phyloP scores from a whole-genome alignment of 2,797 vertebrate genomes.

The Holocentrus rufus region DNA sequence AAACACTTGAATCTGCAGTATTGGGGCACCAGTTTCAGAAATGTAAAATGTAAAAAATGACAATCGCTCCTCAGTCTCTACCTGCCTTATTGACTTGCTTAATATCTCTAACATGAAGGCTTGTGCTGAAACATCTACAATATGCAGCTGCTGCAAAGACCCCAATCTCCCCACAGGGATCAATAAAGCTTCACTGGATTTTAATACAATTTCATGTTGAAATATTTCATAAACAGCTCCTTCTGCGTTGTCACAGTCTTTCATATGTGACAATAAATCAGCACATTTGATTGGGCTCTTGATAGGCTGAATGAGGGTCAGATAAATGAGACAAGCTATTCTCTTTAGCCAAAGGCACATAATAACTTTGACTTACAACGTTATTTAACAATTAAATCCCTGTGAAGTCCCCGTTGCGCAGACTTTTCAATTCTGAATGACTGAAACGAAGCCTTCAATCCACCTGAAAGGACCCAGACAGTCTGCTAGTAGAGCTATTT shows the following conservation, averaged over 20 bases:
- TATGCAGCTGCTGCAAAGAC: conserved; percentile 17
- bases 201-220: too few relatives aligned
- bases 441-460: conserved; percentile 26
- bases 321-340: conserved; percentile 10
- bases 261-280: conserved; percentile 29
- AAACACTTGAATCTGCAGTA: too few relatives aligned
- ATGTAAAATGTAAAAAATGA: too few relatives aligned
- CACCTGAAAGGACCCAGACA: conserved; percentile 25
- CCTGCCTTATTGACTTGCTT: too few relatives aligned
- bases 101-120: too few relatives aligned
- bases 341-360: conserved; percentile 8
- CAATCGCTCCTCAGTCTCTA: too few relatives aligned
- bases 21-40: too few relatives aligned
- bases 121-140: too few relatives aligned
- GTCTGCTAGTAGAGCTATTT: conserved; percentile 24
- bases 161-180: conserved; percentile 23
- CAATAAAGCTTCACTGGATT: conserved; percentile 40
- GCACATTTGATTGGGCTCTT: not conserved
- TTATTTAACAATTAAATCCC: conserved; percentile 45
- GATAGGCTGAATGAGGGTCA: conserved; percentile 38
- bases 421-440: conserved; percentile 25
- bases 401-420: conserved; percentile 37
- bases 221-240: conserved; percentile 20
- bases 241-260: conserved; percentile 1
- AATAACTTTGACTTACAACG: conserved; percentile 25